These are phyloP conservation scores for Myzus persicae DNA, from an alignment of 1,140 invertebrate genomes.

Conservation along the genomic window DNA sequence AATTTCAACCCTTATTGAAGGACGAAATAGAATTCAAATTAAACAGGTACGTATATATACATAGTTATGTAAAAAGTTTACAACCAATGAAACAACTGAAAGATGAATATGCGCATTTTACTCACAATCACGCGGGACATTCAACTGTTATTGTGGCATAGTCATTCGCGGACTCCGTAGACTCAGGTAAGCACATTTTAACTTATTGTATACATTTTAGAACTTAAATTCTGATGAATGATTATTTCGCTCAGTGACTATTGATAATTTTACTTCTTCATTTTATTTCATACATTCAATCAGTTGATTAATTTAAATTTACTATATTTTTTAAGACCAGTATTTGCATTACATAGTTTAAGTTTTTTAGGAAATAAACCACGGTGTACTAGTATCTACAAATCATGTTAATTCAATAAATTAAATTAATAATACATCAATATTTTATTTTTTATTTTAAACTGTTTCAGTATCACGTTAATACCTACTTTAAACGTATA, in stretches of 20 bases:
- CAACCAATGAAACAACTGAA: constrained; percentile 44
- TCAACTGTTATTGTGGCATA: constrained; percentile 1
- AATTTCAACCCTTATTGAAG: not conserved
- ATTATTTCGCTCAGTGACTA: not conserved
- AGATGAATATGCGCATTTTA: constrained; percentile 51
- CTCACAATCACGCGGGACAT: constrained; percentile 49
- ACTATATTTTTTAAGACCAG: not conserved
- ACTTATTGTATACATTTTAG: not conserved
- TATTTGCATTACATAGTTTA: not conserved
- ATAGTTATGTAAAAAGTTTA: constrained; percentile 2
- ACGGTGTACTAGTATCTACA: not conserved
- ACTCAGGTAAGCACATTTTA: constrained; percentile 49
- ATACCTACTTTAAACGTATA: not conserved
- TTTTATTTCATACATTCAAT: not conserved
- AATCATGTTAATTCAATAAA: not conserved
- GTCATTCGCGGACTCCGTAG: constrained; percentile 35
- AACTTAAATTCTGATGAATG: not conserved
- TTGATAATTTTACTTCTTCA: not conserved
- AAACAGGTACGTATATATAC: not conserved
- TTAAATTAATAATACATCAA: not conserved
- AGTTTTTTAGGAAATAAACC: not conserved
- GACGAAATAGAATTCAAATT: not conserved
- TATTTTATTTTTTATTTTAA: not conserved
- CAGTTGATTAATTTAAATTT: not conserved
- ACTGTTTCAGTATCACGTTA: not conserved